phyloP scores from a whole-genome alignment of 1,140 invertebrate genomes.

The Meloidogyne chitwoodi region DNA sequence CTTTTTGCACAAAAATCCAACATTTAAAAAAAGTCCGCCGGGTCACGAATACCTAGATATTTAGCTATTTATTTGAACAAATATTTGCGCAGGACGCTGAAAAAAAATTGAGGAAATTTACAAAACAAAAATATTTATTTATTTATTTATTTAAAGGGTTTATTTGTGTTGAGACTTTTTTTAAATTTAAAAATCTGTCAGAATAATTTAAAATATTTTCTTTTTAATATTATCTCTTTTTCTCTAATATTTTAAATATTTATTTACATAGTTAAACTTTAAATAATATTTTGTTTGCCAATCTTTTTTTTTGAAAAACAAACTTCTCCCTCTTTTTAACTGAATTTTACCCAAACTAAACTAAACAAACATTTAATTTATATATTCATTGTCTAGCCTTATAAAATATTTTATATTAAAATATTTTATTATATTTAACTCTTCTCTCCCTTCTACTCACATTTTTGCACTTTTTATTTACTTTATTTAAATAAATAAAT shows the following conservation, averaged over 20 bases:
- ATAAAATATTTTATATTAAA: background rate
- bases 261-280: background rate
- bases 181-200: no score
- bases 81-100: background rate
- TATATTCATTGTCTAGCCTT: background rate
- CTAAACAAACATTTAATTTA: background rate
- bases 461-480: background rate
- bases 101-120: background rate
- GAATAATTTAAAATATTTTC: no score
- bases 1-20: background rate
- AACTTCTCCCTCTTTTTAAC: background rate
- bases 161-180: no score
- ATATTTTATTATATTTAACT: background rate
- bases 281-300: no score
- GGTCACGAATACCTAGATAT: background rate
- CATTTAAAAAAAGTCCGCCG: background rate
- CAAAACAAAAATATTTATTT: background rate
- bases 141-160: background rate
- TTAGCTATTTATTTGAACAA: background rate
- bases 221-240: no score
- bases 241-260: no score
- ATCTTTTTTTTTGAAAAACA: background rate
- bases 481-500: background rate
- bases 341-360: background rate
- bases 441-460: background rate